Base-by-base conservation (phyloP, 2,888 invertebrate genomes). In the Galeruca laticollis region DNA sequence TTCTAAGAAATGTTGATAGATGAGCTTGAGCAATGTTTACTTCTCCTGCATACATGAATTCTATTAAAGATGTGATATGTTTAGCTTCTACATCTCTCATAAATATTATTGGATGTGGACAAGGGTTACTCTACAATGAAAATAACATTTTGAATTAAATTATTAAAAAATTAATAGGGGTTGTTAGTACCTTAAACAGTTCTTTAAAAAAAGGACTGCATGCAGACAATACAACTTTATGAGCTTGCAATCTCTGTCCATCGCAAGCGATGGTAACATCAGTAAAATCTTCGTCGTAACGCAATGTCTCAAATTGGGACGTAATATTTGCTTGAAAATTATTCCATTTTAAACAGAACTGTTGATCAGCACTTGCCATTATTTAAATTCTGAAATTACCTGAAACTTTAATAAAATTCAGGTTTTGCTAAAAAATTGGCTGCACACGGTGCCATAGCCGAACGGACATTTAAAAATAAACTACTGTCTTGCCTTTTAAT, bases 271-370 rank as follows among this genome's bases (percentile, higher is more conserved):
- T 90, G 81, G 94, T 94, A 84, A 94, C 94, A 88, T 94, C 94
- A 84, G 94, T 94, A 88, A 94, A 94, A 87, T 93, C 93, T 89
- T 94, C 94, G 87, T 93, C 93, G 88, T 93, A 92, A 85, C 94
- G 89, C 83, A 94, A 88, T 83, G 92, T 90, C 88, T 93, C 94
- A 88, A 94, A 94, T 86, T 94, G 94, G 86, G 93, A 92, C 83
- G 94, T 92, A 86, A 94, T 93, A 87, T 94, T 94, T 79, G 93
- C 92, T 89, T 93, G 93, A 89, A 93, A 93, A 89, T 94, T 94
- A 89, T 94, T 94, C 94, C 94, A 94, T 88, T 94, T 90, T 87
- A 94, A 90, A 89, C 94, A 94, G 88, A 94, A 94, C 88, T 94
- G 94, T 89, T 94, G 94, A 88, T 93, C 90, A 21, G 87, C 88